Conservation (phyloP, 2,797 vertebrate genomes). For the Siniperca scherzeri region DNA sequence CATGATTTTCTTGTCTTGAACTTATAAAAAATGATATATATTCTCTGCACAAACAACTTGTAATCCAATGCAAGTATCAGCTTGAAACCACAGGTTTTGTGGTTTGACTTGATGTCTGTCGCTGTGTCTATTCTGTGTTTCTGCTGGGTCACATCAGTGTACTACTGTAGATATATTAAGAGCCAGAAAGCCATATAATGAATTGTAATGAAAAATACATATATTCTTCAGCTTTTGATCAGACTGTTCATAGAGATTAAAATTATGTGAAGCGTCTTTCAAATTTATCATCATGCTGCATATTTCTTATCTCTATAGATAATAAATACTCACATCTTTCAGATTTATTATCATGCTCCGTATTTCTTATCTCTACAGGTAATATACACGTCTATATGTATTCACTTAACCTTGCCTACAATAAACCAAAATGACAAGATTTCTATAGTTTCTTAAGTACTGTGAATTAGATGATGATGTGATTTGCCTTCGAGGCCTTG, state of each 20-base stretch:
- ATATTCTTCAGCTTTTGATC: slow-evolving; percentile 29
- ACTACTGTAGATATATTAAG: neutral
- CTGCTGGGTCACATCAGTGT: neutral
- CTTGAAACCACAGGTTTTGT: neutral
- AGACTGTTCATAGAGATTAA: slow-evolving; percentile 41
- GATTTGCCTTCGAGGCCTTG: slow-evolving; percentile 55
- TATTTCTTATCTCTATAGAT: slow-evolving; percentile 57
- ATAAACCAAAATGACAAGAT: slow-evolving; percentile 55
- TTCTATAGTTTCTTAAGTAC: slow-evolving; percentile 49
- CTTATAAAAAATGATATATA: neutral
- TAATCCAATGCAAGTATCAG: neutral
- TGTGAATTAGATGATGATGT: slow-evolving; percentile 40
- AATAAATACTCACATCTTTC: slow-evolving; percentile 61
- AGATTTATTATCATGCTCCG: slow-evolving; percentile 50
- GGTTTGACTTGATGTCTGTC: neutral
- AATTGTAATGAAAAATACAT: slow-evolving; percentile 19
- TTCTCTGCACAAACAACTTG: neutral
- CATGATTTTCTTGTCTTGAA: neutral
- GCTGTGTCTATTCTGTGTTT: neutral
- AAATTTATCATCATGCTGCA: slow-evolving; percentile 46
- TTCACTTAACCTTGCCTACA: slow-evolving; percentile 69
- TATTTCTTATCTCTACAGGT: slow-evolving; percentile 64
- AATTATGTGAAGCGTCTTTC: slow-evolving; percentile 47
- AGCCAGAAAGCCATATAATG: slow-evolving; percentile 1
- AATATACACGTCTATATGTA: slow-evolving; percentile 55